These are phyloP conservation scores for Prolemur simus DNA, from an alignment of 2,113 vertebrate species.

Conservation along the genomic window DNA sequence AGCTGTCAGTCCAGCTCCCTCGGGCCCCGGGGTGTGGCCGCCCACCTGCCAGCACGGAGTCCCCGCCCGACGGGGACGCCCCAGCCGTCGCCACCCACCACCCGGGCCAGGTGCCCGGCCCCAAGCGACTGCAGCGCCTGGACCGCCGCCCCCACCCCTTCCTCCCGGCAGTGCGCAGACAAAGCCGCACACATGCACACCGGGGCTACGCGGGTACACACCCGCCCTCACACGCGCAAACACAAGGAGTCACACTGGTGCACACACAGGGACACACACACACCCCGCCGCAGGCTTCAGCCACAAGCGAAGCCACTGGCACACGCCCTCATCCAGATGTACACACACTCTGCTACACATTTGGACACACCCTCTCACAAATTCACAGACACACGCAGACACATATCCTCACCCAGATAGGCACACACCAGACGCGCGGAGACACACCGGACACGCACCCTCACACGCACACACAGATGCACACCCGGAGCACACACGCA, in stretches of 20 bases:
- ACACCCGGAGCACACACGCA: not conserved
- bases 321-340: constrained; percentile 45
- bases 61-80: not conserved
- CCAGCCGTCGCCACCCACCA: not conserved
- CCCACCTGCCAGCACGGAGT: constrained; percentile 65
- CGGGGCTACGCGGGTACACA: constrained; percentile 66
- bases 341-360: constrained; percentile 43
- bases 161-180: constrained; percentile 71
- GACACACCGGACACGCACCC: not conserved
- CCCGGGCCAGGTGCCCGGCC: constrained; percentile 48
- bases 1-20: not conserved
- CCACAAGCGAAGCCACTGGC: constrained; percentile 33
- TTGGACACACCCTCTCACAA: constrained; percentile 74
- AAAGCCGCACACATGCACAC: constrained; percentile 77
- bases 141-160: constrained; percentile 64
- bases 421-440: not conserved
- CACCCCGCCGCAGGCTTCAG: constrained; percentile 41
- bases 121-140: not conserved
- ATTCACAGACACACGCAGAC: constrained; percentile 27
- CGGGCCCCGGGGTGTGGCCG: constrained; percentile 60
- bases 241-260: constrained; percentile 48
- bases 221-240: constrained; percentile 62
- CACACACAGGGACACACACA: constrained; percentile 3
- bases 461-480: not conserved
- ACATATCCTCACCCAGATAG: not conserved